Conservation (phyloP, 2,797 vertebrate genomes). For the Typhlichthys subterraneus region DNA sequence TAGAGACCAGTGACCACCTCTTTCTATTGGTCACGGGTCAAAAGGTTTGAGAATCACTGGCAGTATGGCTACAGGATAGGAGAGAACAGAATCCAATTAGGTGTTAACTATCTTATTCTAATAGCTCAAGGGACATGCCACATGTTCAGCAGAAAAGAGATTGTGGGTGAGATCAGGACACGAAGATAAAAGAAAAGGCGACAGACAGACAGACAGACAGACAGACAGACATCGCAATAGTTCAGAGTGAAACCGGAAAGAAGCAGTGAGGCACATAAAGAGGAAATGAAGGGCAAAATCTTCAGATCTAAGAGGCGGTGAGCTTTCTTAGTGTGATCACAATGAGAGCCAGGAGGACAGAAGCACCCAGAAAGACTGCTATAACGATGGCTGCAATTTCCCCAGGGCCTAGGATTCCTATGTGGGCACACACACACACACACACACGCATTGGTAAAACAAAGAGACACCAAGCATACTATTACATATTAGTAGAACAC, state of each 20-base stretch:
- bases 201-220: slow-evolving; percentile 19
- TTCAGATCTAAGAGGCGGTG: slow-evolving; percentile 81
- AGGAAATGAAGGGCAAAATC: neutral
- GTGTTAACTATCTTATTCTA: neutral
- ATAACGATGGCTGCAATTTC: slow-evolving; percentile 96
- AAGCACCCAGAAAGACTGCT: slow-evolving; percentile 91
- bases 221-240: slow-evolving; percentile 3
- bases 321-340: slow-evolving; percentile 94
- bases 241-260: neutral
- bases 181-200: neutral
- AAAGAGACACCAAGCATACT: slow-evolving; percentile 11
- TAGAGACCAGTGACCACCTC: no score
- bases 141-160: slow-evolving; percentile 29
- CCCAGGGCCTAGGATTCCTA: slow-evolving; percentile 90
- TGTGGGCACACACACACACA: slow-evolving; percentile 30
- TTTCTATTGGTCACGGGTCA: no score
- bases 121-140: slow-evolving; percentile 55
- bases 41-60: no score
- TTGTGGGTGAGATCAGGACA: neutral
- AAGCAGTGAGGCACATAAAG: neutral
- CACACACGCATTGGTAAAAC: slow-evolving; percentile 7
- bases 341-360: slow-evolving; percentile 92
- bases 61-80: slow-evolving; percentile 23
- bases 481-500: slow-evolving; percentile 91
- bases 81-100: slow-evolving; percentile 4